Evolutionary conservation across 2,113 vertebrate genomes (phyloP), one percentile per base, ranked within the genome.

Genomic region (Oophaga pumilio): DNA sequence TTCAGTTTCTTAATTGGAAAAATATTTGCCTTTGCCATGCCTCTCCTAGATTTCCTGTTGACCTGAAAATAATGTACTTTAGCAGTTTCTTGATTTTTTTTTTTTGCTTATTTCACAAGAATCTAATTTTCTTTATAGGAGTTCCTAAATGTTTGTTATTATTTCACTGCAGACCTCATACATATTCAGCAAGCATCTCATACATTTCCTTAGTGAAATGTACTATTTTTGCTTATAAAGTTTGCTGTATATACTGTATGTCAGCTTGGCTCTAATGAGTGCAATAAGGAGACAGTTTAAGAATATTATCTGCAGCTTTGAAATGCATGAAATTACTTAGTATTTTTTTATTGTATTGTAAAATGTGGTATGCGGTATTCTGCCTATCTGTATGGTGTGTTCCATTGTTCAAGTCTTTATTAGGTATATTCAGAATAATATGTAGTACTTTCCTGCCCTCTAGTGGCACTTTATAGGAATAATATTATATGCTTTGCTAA

Each of bases 1-100:
- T 76, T 76, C 56, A 85, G 57, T 24, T 50, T 68, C 17, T 50
- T 82, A 68, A 82, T 66, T 66, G 49, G 43, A 82, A 68, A 43
- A 82, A 82, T 82, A 82, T 50, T 82, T 66, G 56, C 33, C 17
- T 49, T 74, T 49, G 17, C 71, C 17, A 49, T 49, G 71, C 59
- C 49, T 33, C 49, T 64, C n/a, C 22, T 62, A 26, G 18, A 53
- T n/a, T 68, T 73, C 64, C 66, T 71, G 82, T 69, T 69, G 81
- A 71, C 50, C 33, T 49, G 33, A n/a, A 24, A 22, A 71, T 69
- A 50, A 66, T 49, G 43, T 74, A 3, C 5, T 60, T 80, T 80
- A 43, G 2, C 56, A 60, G 57, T 60, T 12, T 60, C 18, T 33
- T 60, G 77, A 33, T 20, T 60, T 80, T 24, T 0, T 43, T 43